A percentile compares a stretch with the other conserved stretches of the same genome.
Evolutionary conservation across 53 echinoderm and acorn worm species (phyloP).

Genomic region (Patiria pectinifera): DNA sequence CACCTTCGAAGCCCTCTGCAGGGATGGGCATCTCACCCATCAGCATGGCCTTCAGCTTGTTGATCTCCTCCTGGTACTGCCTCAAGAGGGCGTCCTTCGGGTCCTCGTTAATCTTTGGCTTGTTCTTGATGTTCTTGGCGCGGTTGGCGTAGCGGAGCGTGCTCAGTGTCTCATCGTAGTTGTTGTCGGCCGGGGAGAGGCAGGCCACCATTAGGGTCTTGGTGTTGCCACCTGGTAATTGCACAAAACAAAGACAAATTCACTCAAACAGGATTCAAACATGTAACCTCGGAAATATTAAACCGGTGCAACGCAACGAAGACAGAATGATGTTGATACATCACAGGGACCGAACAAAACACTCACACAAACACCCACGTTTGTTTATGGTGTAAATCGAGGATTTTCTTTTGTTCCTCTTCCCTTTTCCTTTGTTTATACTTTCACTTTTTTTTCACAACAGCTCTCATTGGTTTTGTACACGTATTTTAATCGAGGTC

Average conservation of each 20-base stretch:
- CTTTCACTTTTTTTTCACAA: no score
- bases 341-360: no score
- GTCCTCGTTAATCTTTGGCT: slow-evolving; percentile 99
- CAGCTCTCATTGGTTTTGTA: no score
- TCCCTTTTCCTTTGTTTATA: no score
- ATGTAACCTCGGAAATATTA: background rate
- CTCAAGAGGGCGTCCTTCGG: slow-evolving; percentile 98
- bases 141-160: slow-evolving; percentile 99
- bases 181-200: slow-evolving; percentile 99
- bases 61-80: slow-evolving; percentile 98
- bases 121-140: slow-evolving; percentile 99
- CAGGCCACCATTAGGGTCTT: slow-evolving; percentile 99
- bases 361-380: no score
- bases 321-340: no score
- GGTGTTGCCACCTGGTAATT: slow-evolving; percentile 89
- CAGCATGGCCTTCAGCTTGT: slow-evolving; percentile 93
- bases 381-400: no score
- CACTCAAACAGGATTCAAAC: background rate
- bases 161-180: slow-evolving; percentile 97
- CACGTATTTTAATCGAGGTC: no score
- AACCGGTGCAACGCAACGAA: no score
- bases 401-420: no score
- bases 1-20: slow-evolving; percentile 83
- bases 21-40: slow-evolving; percentile 96
- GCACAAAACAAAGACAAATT: no score